Conservation (phyloP, 2,888 invertebrate species). For the Ectobius pallidus region DNA sequence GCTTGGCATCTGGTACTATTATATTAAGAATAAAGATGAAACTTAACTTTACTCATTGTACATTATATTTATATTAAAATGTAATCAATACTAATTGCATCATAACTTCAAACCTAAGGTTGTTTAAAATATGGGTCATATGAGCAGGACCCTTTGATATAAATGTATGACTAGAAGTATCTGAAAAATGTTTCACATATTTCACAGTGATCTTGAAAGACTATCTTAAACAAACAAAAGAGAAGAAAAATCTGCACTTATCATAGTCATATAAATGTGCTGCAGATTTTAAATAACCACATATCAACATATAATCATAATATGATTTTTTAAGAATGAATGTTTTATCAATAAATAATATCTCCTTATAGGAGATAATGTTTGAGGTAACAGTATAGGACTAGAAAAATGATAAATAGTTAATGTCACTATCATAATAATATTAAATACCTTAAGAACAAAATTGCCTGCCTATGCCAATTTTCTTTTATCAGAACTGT, state of each 20-base stretch:
- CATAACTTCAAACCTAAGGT: not conserved
- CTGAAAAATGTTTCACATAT: conserved; percentile 7
- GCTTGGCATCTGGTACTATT: conserved; percentile 15
- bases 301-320: not conserved
- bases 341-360: not conserved
- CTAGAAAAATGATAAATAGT: no score
- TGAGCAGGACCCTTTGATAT: not conserved
- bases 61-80: no score
- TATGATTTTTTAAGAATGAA: not conserved
- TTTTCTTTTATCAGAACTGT: not conserved
- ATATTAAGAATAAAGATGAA: not conserved
- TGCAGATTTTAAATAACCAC: not conserved
- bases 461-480: not conserved
- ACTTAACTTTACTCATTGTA: conserved; percentile 1
- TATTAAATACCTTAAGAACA: not conserved
- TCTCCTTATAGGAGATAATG: conserved; percentile 1
- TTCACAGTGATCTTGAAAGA: conserved; percentile 10
- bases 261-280: not conserved
- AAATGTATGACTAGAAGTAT: conserved; percentile 20
- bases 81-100: not conserved
- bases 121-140: not conserved
- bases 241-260: not conserved
- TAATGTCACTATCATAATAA: no score
- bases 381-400: not conserved
- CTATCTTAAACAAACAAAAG: not conserved